A percentile compares a stretch with the other conserved stretches of the same genome.
These are phyloP conservation scores for Nymphicus hollandicus DNA, from an alignment of 2,113 vertebrate genomes.

Conservation along the genomic window DNA sequence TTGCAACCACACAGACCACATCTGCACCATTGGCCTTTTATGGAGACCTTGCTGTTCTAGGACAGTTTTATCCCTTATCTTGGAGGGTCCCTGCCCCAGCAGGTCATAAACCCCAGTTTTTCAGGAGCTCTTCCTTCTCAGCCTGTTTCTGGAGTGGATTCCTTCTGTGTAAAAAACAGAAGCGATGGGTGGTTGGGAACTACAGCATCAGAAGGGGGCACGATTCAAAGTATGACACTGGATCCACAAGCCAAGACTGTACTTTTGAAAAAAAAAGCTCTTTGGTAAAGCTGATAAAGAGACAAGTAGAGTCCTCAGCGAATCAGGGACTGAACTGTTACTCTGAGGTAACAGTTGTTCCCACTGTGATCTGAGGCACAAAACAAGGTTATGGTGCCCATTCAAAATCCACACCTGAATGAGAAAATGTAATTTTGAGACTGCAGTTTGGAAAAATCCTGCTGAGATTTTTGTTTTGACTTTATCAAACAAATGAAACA, in stretches of 20 bases:
- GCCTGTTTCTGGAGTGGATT: neutral
- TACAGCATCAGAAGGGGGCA: neutral
- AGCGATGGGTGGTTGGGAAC: neutral
- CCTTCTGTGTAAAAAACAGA: neutral
- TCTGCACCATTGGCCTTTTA: neutral
- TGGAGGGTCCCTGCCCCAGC: neutral
- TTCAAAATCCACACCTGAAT: slow-evolving; percentile 8
- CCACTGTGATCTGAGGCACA: neutral
- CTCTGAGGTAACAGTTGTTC: neutral
- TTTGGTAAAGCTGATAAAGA: neutral
- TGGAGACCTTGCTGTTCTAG: neutral
- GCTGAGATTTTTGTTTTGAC: slow-evolving; percentile 23
- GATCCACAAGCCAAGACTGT: neutral
- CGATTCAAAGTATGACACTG: neutral
- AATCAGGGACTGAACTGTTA: neutral
- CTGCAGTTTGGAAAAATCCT: neutral
- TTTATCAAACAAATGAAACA: slow-evolving; percentile 40
- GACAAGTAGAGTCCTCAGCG: neutral
- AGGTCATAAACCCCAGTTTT: neutral
- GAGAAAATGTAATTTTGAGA: slow-evolving; percentile 4
- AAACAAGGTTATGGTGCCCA: neutral
- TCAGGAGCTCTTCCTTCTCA: neutral
- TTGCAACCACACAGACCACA: neutral
- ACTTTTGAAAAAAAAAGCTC: neutral
- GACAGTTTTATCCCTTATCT: neutral